These are phyloP conservation scores for Synanthedon formicaeformis DNA, from an alignment of 2,888 invertebrate species.

Conservation along the genomic window DNA sequence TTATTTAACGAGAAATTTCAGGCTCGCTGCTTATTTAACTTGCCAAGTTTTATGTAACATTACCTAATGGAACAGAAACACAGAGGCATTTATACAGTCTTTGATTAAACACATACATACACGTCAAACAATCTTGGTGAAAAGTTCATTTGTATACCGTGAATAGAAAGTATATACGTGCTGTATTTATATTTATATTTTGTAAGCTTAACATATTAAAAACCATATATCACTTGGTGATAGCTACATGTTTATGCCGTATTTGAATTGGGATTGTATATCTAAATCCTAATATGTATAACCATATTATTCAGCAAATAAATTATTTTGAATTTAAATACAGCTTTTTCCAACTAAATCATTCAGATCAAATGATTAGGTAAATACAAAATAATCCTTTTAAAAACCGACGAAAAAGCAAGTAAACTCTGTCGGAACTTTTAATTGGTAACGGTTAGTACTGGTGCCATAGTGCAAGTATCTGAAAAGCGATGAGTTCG, in stretches of 20 bases:
- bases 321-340: too few relatives aligned
- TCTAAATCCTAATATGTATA: too few relatives aligned
- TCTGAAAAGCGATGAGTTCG: neutral
- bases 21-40: neutral
- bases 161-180: neutral
- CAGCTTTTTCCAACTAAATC: too few relatives aligned
- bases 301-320: too few relatives aligned
- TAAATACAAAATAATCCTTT: too few relatives aligned
- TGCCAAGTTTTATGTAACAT: neutral
- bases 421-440: neutral
- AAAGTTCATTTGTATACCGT: neutral
- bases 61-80: neutral
- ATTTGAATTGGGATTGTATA: too few relatives aligned
- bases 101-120: constrained; percentile 1
- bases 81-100: neutral
- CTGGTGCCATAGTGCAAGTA: neutral
- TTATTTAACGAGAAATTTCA: constrained; percentile 5
- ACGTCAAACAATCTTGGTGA: neutral
- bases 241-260: too few relatives aligned
- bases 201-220: too few relatives aligned
- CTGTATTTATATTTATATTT: too few relatives aligned
- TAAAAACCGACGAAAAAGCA: neutral
- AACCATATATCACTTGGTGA: too few relatives aligned
- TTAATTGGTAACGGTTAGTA: neutral
- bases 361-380: too few relatives aligned